These are phyloP conservation scores for Pangasius mekongensis DNA, from an alignment of 2,797 vertebrate species.

Conservation along the genomic window DNA sequence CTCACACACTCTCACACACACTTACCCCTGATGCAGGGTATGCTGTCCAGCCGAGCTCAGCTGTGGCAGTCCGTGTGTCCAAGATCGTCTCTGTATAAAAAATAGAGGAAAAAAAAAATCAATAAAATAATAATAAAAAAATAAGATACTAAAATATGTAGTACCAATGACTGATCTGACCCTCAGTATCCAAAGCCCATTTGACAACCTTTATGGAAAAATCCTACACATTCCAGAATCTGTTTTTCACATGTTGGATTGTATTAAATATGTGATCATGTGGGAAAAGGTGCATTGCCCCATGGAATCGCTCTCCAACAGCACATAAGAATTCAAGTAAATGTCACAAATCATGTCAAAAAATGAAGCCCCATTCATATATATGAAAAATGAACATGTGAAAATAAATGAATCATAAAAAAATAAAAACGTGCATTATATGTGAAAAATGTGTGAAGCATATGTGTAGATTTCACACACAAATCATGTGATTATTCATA, in stretches of 20 bases:
- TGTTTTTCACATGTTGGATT: not conserved
- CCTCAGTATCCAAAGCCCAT: not conserved
- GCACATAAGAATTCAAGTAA: not conserved
- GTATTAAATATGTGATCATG: not conserved
- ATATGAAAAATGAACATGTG: not conserved
- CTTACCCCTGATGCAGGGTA: slow-evolving; percentile 97
- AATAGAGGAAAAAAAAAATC: not conserved
- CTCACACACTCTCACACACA: not conserved
- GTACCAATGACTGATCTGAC: not conserved
- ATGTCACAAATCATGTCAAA: not conserved
- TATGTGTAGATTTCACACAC: not conserved
- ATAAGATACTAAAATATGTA: not conserved
- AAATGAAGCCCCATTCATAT: not conserved
- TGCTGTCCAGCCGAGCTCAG: slow-evolving; percentile 96
- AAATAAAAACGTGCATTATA: not conserved
- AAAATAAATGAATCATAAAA: not conserved
- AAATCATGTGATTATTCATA: not conserved
- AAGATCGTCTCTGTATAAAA: slow-evolving; percentile 87
- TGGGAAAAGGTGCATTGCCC: not conserved
- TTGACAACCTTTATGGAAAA: not conserved
- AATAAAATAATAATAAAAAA: not conserved
- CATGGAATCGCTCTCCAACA: not conserved
- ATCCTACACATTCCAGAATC: not conserved
- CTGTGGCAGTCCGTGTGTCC: slow-evolving; percentile 96
- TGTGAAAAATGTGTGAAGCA: not conserved